Conservation (phyloP, 2,113 vertebrate genomes). For the Grus americana region DNA sequence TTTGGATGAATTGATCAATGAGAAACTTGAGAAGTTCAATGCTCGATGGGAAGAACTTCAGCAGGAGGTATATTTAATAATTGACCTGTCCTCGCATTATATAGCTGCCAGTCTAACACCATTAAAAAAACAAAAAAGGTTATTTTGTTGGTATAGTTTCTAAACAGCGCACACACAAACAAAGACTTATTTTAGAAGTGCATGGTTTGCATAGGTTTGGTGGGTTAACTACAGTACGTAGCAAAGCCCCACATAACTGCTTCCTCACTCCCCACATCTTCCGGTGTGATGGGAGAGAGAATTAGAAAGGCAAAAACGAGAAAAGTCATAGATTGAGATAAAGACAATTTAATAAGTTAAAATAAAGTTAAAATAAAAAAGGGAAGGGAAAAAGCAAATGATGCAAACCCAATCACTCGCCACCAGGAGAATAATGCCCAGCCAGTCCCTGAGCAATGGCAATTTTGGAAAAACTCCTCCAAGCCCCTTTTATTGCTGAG, state of each 20-base stretch:
- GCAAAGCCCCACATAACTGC: neutral
- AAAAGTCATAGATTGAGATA: neutral
- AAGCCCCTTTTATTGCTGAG: neutral
- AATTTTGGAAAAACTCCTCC: neutral
- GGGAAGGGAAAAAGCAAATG: neutral
- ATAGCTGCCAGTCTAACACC: neutral
- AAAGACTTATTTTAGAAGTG: neutral
- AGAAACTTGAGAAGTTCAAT: slow-evolving; percentile 94
- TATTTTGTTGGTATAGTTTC: neutral
- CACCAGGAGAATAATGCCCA: neutral
- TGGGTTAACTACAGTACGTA: neutral
- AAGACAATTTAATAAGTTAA: neutral
- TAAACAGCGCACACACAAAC: neutral
- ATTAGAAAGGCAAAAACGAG: rapidly evolving
- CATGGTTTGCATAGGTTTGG: neutral
- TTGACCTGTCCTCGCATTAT: neutral
- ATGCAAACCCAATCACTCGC: neutral
- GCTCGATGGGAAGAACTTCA: slow-evolving; percentile 92
- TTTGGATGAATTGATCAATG: slow-evolving; percentile 93
- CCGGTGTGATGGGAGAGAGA: neutral
- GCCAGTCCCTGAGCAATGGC: rapidly evolving
- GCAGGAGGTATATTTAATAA: slow-evolving; percentile 80
- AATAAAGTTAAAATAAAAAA: neutral
- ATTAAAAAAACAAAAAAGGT: neutral
- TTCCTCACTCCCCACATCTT: rapidly evolving